Percentiles rank a stretch among this genome's conserved stretches.
Conservation (phyloP, 1,140 invertebrate species). For the Lycorma delicatula region DNA sequence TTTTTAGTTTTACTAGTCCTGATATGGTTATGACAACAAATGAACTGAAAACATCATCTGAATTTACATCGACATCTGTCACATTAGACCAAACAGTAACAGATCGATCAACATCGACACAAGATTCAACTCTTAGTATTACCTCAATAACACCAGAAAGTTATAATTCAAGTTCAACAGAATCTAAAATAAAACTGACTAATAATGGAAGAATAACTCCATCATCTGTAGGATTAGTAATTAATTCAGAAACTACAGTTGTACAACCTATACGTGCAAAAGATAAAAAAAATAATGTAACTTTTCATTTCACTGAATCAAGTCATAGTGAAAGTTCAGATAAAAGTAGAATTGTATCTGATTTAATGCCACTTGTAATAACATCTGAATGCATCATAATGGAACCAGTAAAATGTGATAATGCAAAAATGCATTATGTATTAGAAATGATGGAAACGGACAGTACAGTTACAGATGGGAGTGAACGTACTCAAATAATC, state of each 20-base stretch:
- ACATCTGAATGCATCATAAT: slow-evolving; percentile 5
- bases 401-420: not conserved
- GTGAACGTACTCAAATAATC: too few species aligned
- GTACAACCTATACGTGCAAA: not conserved
- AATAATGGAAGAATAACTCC: not conserved
- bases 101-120: slow-evolving; percentile 21
- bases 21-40: slow-evolving; percentile 15
- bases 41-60: slow-evolving; percentile 16
- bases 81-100: slow-evolving; percentile 22
- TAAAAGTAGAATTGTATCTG: not conserved
- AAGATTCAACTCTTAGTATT: slow-evolving; percentile 25
- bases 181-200: slow-evolving; percentile 4
- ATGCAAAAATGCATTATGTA: not conserved
- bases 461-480: not conserved
- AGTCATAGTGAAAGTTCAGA: not conserved
- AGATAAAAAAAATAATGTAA: not conserved
- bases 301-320: slow-evolving; percentile 4
- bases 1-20: slow-evolving; percentile 15
- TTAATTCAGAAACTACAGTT: slow-evolving; percentile 1
- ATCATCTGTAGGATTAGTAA: not conserved
- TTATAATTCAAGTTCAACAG: not conserved
- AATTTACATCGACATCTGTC: slow-evolving; percentile 16
- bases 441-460: slow-evolving; percentile 1
- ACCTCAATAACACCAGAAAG: slow-evolving; percentile 21
- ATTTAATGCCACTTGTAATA: not conserved